Evolutionary conservation across 2,888 invertebrate genomes (phyloP), one percentile per base, ranked within the genome.

Genomic region (Rhagium mordax): DNA sequence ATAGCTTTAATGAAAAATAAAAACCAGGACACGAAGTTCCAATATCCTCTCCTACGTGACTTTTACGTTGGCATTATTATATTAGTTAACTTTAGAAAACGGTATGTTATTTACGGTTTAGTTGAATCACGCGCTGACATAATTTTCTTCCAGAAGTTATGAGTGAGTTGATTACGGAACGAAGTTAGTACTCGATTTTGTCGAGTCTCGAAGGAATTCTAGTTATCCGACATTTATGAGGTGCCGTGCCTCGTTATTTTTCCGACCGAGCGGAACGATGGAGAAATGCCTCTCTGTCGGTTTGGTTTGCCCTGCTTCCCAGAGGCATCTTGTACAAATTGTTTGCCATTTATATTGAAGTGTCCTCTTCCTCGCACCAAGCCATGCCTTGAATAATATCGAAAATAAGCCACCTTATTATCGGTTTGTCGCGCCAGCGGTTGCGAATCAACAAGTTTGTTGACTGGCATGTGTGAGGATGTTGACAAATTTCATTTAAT

Each of bases 201-300:
- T 33, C n/a, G 18, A 15, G 59, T 48, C 62, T 62, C 62, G 7
- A 24, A 48, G 62, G 62, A 62, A 62, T 62, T 62, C 62, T 48
- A 48, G 47, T 21, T 24, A 62, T 48, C 47, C 24, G 24, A 48
- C 49, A 62, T 62, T 62, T 62, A 62, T 62, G 16, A 48, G 48
- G 48, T 15, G 48, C 15, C 15, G 6, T 15, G 24, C 24, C 20
- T 51, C 61, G 61, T 62, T 62, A 62, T 62, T 62, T 62, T 48
- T 62, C 21, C 49, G 20, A 18, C 3, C 18, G 18, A 10, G 41
- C 13, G 41, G 10, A 60, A 47, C 8, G 27, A 57, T 3, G 16
- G 29, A 20, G 20, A 4, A 51, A 24, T 57, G 27, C 2, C 29
- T 57, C 29, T 15, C 16, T 16, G 41, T 41, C 41, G 13, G 4